Evolutionary conservation across 1,140 invertebrate genomes (phyloP), one percentile per base, ranked within the genome.

Genomic region (Drosophila triauraria): DNA sequence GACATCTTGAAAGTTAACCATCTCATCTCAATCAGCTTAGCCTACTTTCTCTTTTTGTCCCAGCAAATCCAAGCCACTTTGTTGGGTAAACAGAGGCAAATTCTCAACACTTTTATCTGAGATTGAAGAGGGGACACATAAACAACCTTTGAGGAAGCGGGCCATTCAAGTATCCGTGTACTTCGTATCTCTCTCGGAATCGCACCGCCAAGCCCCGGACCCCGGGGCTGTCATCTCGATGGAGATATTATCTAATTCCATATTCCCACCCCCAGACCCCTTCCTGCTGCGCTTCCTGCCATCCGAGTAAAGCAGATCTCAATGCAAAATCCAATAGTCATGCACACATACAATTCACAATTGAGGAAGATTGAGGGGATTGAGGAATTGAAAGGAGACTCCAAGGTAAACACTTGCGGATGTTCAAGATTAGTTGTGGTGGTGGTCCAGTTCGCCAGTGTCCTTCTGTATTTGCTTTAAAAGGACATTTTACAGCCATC

Each of bases 261-360:
- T 72, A 70, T 72, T 72, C 69, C 69, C 65, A 58, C 35, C 44
- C 69, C 57, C 7, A 10, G 3, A 15, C 27, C 17, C 10, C 42
- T 12, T 30, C 30, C 30, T 32, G 3, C 4, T 7, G 7, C 30
- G 8, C 30, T 4, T 8, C 10, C 12, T 43, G 9, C 53, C 63
- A 20, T 27, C 38, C 30, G 38, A 25, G 30, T 10, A 46, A 27
- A 20, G 12, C 48, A 53, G 67, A 56, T 80, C 46, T 72, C 54
- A 87, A 87, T 87, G 83, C 83, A 77, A 87, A 87, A 88, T 82
- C 80, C 83, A 88, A 86, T 88, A 80, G 84, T 86, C 83, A 86
- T 86, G 80, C 83, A 83, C 79, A 85, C 83, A 80, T 61, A 86
- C 70, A 86, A 87, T 87, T 64, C 82, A 68, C 79, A 82, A 84